Conservation (phyloP, 2,113 vertebrate genomes). For the Mobula birostris region DNA sequence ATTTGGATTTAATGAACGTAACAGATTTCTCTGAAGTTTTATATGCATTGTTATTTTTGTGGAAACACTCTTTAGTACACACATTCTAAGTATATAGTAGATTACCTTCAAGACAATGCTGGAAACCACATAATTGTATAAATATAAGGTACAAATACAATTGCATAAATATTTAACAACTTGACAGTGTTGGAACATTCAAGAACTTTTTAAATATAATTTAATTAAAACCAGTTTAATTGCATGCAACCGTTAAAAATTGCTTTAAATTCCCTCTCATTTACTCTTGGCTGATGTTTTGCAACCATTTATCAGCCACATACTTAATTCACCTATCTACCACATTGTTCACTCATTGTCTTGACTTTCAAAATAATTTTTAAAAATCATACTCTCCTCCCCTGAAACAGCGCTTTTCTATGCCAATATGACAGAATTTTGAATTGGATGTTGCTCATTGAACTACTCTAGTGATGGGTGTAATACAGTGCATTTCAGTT, state of each 20-base stretch:
- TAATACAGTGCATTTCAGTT: neutral
- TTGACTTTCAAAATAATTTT: neutral
- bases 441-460: neutral
- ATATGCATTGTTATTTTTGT: neutral
- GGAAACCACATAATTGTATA: neutral
- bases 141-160: neutral
- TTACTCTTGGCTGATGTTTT: neutral
- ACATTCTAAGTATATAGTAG: neutral
- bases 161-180: neutral
- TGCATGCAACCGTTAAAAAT: neutral
- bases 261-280: neutral
- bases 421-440: neutral
- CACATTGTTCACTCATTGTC: neutral
- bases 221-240: neutral
- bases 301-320: neutral
- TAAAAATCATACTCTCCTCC: neutral
- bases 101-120: neutral
- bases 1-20: neutral
- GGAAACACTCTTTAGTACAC: neutral
- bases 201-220: neutral
- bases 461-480: neutral
- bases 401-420: neutral
- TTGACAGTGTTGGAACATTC: neutral
- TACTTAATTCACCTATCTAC: neutral
- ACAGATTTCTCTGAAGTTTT: neutral